Evolutionary conservation across 2,113 vertebrate species (phyloP), one percentile per base, ranked within the genome.

Genomic region (Galbula dea): DNA sequence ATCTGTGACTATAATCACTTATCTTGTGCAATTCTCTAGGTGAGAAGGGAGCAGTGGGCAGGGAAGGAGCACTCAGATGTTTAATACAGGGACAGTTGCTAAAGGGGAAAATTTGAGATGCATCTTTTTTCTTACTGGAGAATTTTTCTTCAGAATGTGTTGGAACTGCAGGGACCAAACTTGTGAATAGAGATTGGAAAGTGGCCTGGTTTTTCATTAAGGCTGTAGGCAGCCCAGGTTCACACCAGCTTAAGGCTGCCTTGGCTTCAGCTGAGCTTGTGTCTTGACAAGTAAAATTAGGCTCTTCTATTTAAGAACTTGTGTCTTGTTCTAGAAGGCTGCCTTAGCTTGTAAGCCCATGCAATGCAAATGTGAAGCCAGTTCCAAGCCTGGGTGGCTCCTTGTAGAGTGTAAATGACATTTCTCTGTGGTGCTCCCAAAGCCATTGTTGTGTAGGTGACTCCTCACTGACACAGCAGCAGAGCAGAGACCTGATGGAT

Each of bases 21-120:
- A 37, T 34, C 76, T 92, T 86, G 74, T 89, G 86, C 77, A 92
- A 75, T 57, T 90, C 83, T 58, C 52, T 37, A 68, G 83, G 83
- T 59, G 61, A 93, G 90, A 83, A 94, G 54, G 41, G 80, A 93
- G 83, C 76, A 86, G 86, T 67, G 54, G 79, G 85, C 86, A 90
- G 79, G 37, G 67, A 83, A 75, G 90, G 76, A 95, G 65, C 57
- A 81, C 73, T 6, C 49, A 94, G 63, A 54, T 18, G 21, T 86
- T 45, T 73, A 65, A 89, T 79, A 46, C 74, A 85, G 63, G 78
- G 89, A 48, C 65, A 29, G 1, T 59, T 29, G 51, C 78, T 89
- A 29, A 89, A 95, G 84, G 55, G 71, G 58, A 19, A 79, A 84
- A 93, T 89, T 16, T 79, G 45, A 85, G 54, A 79, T 2, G 4